Evolutionary conservation across 2,888 invertebrate genomes (phyloP).

Genomic region (Aquatica leii): DNA sequence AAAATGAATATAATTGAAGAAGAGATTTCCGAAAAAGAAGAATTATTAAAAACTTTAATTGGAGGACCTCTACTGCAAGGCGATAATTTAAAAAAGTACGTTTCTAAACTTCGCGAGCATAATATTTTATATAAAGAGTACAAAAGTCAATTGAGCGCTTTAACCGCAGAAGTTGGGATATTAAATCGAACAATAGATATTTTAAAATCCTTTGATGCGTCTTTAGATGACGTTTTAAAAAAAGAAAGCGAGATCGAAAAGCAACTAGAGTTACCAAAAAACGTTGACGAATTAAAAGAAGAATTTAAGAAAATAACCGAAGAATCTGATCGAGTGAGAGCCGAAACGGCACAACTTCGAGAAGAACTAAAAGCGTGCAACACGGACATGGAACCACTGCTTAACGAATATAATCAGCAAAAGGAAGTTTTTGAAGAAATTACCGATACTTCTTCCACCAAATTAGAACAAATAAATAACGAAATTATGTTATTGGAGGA

Average conservation of each 20-base stretch:
- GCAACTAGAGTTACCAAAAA: neutral
- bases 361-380: constrained; percentile 33
- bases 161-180: constrained; percentile 71
- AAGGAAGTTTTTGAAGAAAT: constrained; percentile 43
- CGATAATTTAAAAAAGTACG: constrained; percentile 86
- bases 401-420: constrained; percentile 17
- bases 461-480: constrained; percentile 66
- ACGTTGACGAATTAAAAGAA: constrained; percentile 44
- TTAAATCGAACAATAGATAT: constrained; percentile 79
- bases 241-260: neutral
- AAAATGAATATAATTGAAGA: constrained; percentile 69
- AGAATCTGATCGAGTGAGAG: constrained; percentile 39
- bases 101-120: constrained; percentile 80
- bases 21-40: constrained; percentile 66
- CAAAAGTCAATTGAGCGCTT: constrained; percentile 74
- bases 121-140: constrained; percentile 84
- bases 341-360: constrained; percentile 39
- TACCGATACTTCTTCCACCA: constrained; percentile 43
- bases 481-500: constrained; percentile 65
- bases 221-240: constrained; percentile 33
- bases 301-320: constrained; percentile 39
- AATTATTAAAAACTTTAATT: constrained; percentile 46
- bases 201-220: constrained; percentile 58
- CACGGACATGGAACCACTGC: constrained; percentile 23
- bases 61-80: constrained; percentile 78